Base-by-base conservation (phyloP, 1,140 invertebrate genomes). In the Papilio helenus region DNA sequence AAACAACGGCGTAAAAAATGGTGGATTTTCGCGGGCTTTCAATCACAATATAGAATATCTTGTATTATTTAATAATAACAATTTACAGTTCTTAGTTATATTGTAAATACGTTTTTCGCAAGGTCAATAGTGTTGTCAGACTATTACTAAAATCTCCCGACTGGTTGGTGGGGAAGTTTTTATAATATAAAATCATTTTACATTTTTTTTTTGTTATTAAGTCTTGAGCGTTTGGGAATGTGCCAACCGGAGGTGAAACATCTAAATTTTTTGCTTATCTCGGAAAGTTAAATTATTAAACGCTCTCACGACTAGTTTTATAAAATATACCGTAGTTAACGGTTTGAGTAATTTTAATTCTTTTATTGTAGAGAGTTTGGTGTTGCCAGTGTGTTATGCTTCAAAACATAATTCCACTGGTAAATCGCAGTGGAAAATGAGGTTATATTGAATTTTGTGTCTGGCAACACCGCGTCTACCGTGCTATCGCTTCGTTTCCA, bases 401-500 rank as follows among this genome's bases (percentile, higher is more conserved):
- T 10, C 20, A 23, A 77, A 73, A 51, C 23, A 20, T 61, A 51
- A 46, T 46, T 12, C 44, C 44, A 46, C 1, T 46, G 10, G 44
- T 46, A 46, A 46, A 14, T 46, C 10, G 14, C 44, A 46, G 1
- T 46, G 34, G 34, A 46, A 46, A 46, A 46, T 0, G 34, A 39
- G 82, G 85, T 86, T 83, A 79, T 88, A 91, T 88, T 91, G 86
- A 91, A 42, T 26, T 80, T 76, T 26, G 73, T 73, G 3, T 68
- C 34, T 81, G 78, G 65, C 82, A 83, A 86, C 84, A 82, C 72
- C 80, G 61, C 76, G 46, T 46, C 80, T 85, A 55, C 79, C 80
- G 90, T 90, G 92, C 92, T 93, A 92, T 90, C 82, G 91, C 89
- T 92, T 90, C 85, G 79, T 87, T 84, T 84, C 20, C 55, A 84